Base-by-base conservation (phyloP, 2,888 invertebrate genomes). In the Eupithecia inturbata region DNA sequence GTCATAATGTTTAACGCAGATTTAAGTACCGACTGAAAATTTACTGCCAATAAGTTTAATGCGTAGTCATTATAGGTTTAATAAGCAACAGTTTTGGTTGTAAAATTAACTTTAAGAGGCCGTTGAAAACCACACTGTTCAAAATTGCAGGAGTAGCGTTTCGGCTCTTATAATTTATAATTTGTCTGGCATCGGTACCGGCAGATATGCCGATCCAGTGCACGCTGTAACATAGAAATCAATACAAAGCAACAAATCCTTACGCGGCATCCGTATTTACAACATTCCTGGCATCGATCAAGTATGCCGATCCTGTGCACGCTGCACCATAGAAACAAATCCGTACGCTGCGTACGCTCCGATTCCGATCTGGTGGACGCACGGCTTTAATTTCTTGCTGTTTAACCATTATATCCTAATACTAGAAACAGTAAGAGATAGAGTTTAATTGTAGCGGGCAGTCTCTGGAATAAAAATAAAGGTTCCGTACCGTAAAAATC, bases 1-100 rank as follows among this genome's bases (percentile, higher is more conserved):
- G 82, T 79, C 79, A 81, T 84, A 82, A 86, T 79, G 82, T 84
- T 85, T 83, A 81, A 87, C 82, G 81, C 77, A 77, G 74, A 75
- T 86, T 86, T 86, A 85, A 87, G 85, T 82, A 81, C 82, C 69
- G 72, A 77, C 76, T 78, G 81, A 79, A 79, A 82, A 86, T 87
- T 87, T 86, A 86, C 82, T 82, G 80, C 80, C 86, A 82, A 85
- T 86, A 86, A 86, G 82, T 72, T 85, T 84, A 83, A 85, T 83
- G 84, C 79, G 80, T 79, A 80, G 74, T 78, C 75, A 80, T 76
- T 79, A 81, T 80, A 80, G 78, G 74, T 80, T 82, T 83, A 82
- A 82, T 85, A 85, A 83, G 82, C 76, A 80, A 73, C 71, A 71
- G 70, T 73, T 76, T 78, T 67, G 60, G 66, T 71, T 39, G 63